Base-by-base conservation (phyloP, 2,888 invertebrate species). In the Noctua pronuba region DNA sequence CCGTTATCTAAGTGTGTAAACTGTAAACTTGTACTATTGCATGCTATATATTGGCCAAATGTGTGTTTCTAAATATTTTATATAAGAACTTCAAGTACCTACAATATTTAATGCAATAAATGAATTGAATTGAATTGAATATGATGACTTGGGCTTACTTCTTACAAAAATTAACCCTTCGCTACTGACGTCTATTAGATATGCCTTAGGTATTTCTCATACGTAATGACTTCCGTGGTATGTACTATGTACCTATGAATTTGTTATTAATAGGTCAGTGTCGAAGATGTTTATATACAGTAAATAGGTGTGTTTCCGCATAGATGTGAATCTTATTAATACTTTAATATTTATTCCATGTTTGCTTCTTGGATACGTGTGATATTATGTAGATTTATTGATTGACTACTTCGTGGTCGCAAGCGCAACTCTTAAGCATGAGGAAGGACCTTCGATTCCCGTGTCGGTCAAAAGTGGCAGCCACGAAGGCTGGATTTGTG, bases 151-250 rank as follows among this genome's bases (percentile, higher is more conserved):
- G n/a, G n/a, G n/a, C n/a, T n/a, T n/a, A n/a, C n/a, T n/a, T n/a
- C n/a, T n/a, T n/a, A n/a, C n/a, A n/a, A n/a, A n/a, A n/a, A n/a
- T n/a, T n/a, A n/a, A n/a, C n/a, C n/a, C n/a, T n/a, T n/a, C n/a
- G n/a, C n/a, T n/a, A n/a, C 18, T 58, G 62, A 80, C 69, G 28
- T 73, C 66, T 21, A 69, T 73, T 65, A 68, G 38, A 84, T 70
- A 62, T 60, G 38, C 6, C 44, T 46, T 67, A 64, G 41, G 65
- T 84, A 66, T 71, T 75, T 75, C 31, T 74, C 16, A 77, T 70
- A 62, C 60, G 62, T 80, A 75, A 73, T 77, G 16, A 80, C 77
- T 88, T 89, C 86, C 87, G 69, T 68, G 65, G 60, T 76, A 72
- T 31, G 8, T 60, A 60, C 58, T 18, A 58, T 58, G 16, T 7